These are phyloP conservation scores for Chelonia mydas DNA, from an alignment of 2,797 vertebrate species.

Conservation along the genomic window DNA sequence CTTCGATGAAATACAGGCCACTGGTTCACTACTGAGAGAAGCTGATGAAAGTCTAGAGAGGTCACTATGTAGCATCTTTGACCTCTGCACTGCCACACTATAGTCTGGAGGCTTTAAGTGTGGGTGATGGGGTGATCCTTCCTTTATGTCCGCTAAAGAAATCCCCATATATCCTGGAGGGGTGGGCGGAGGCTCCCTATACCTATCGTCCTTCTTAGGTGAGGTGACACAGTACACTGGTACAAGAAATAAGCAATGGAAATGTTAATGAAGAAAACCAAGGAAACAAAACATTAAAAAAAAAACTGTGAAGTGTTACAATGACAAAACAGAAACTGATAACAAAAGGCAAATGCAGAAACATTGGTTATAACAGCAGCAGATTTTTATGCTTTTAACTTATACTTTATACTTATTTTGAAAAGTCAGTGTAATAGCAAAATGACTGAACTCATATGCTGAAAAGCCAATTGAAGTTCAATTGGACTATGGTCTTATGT, in stretches of 20 bases:
- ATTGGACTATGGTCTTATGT: not conserved
- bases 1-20: slow-evolving; percentile 82
- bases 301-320: slow-evolving; percentile 86
- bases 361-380: slow-evolving; percentile 79
- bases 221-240: slow-evolving; percentile 99
- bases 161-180: slow-evolving; percentile 97
- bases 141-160: slow-evolving; percentile 91
- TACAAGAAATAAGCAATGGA: slow-evolving; percentile 82
- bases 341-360: slow-evolving; percentile 80
- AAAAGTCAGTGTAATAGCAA: slow-evolving; percentile 23
- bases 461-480: not conserved
- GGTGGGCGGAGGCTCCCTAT: slow-evolving; percentile 95
- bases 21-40: slow-evolving; percentile 75
- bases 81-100: slow-evolving; percentile 97
- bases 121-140: slow-evolving; percentile 85
- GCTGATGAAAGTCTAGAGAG: slow-evolving; percentile 80
- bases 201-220: slow-evolving; percentile 95
- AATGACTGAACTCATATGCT: not conserved
- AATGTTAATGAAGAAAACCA: slow-evolving; percentile 82
- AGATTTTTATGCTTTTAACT: slow-evolving; percentile 60
- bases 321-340: slow-evolving; percentile 80
- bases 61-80: slow-evolving; percentile 90
- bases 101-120: slow-evolving; percentile 96
- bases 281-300: slow-evolving; percentile 79
- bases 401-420: not conserved